Percentiles rank a stretch among this genome's conserved stretches.
These are phyloP conservation scores for Leptopilina syphax DNA, from an alignment of 2,888 invertebrate species.

Conservation along the genomic window DNA sequence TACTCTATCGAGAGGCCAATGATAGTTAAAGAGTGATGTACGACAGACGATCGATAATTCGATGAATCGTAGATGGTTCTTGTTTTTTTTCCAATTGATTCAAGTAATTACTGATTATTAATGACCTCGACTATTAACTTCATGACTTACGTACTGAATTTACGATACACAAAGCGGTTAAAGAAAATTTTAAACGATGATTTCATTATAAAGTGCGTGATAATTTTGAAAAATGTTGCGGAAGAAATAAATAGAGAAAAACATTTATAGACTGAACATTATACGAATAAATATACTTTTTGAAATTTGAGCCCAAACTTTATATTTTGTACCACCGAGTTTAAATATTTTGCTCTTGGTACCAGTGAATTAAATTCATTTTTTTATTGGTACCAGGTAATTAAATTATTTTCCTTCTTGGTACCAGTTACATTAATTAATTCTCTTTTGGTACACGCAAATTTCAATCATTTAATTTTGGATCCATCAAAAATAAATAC, in stretches of 20 bases:
- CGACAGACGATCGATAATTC: slow-evolving; percentile 36
- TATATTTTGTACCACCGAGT: no score
- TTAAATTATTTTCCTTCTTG: no score
- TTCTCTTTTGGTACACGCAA: no score
- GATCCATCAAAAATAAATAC: no score
- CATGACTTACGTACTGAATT: slow-evolving; percentile 18
- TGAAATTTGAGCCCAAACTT: no score
- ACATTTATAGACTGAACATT: no score
- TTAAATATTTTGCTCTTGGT: no score
- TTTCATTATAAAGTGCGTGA: not conserved
- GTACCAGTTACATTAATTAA: no score
- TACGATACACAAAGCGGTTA: slow-evolving; percentile 4
- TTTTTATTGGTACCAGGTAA: no score
- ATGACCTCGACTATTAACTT: slow-evolving; percentile 59
- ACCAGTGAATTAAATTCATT: no score
- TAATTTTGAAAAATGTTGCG: not conserved
- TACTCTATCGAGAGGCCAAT: not conserved
- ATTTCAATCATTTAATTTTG: no score
- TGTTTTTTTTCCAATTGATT: slow-evolving; percentile 52
- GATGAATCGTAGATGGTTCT: slow-evolving; percentile 34
- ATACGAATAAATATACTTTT: no score
- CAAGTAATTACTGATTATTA: slow-evolving; percentile 61
- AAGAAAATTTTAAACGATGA: not conserved
- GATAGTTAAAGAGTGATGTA: slow-evolving; percentile 25
- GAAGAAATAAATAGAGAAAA: not conserved